Evolutionary conservation across 1,140 invertebrate species (phyloP).

Genomic region (Apocrypta bakeri): DNA sequence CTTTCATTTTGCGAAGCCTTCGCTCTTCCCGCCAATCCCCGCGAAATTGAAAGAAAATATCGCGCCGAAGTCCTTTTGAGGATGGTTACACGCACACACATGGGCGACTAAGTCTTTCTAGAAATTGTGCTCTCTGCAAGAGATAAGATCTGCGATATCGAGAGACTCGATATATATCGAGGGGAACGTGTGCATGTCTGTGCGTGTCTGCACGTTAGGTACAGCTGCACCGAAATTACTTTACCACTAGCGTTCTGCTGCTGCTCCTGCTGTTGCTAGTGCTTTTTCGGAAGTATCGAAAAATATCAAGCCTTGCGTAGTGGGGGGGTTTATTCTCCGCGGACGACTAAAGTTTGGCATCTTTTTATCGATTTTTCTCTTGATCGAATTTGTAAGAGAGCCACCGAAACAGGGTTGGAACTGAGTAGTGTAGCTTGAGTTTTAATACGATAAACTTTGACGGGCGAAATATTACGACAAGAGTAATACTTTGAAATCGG

Average conservation of each 20-base stretch:
- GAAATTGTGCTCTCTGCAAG: not conserved
- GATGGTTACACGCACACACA: not conserved
- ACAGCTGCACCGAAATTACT: slow-evolving; percentile 48
- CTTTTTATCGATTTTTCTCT: slow-evolving; percentile 4
- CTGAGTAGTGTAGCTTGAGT: not conserved
- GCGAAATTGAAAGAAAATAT: slow-evolving; percentile 70
- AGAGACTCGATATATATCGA: slow-evolving; percentile 14
- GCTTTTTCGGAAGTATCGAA: slow-evolving; percentile 42
- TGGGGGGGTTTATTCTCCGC: slow-evolving; percentile 15
- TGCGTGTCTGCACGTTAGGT: not conserved
- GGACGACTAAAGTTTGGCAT: not conserved
- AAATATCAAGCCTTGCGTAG: slow-evolving; percentile 21
- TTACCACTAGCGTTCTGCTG: slow-evolving; percentile 33
- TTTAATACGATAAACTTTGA: not conserved
- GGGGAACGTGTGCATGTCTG: slow-evolving; percentile 4
- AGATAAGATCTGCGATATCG: slow-evolving; percentile 46
- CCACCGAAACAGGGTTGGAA: no score
- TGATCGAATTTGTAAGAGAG: slow-evolving; percentile 10
- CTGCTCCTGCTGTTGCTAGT: not conserved
- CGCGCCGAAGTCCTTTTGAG: slow-evolving; percentile 36
- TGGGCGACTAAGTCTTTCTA: not conserved
- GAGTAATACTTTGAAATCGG: no score
- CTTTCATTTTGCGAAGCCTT: slow-evolving; percentile 39
- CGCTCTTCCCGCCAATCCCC: slow-evolving; percentile 23
- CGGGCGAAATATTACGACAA: not conserved